Percentiles rank a stretch among this genome's conserved stretches.
These are phyloP conservation scores for Phymorhynchus buccinoides DNA, from an alignment of 1,140 invertebrate species.

Conservation along the genomic window DNA sequence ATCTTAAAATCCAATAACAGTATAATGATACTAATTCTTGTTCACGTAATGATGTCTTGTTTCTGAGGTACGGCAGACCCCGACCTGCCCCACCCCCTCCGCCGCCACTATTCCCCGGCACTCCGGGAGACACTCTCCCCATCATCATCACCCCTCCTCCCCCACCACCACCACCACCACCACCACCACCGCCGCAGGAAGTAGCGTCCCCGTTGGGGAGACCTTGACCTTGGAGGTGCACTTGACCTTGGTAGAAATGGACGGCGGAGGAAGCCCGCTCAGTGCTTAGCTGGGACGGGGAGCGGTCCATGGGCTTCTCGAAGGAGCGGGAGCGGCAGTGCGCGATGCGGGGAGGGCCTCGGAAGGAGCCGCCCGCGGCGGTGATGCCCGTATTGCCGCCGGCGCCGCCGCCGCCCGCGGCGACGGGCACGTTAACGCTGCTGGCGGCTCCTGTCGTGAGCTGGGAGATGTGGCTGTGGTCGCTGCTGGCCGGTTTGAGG, in stretches of 20 bases:
- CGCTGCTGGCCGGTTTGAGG: conserved; percentile 41
- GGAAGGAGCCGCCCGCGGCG: conserved; percentile 37
- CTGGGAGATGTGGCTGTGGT: conserved; percentile 35
- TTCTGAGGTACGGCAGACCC: no score
- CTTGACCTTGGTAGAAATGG: conserved; percentile 2
- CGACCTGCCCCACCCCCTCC: no score
- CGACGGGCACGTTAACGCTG: no score
- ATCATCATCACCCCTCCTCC: no score
- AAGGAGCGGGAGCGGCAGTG: conserved; percentile 38
- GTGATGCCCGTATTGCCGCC: background rate
- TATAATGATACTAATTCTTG: no score
- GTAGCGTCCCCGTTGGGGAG: conserved; percentile 5
- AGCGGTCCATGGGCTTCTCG: conserved; percentile 20
- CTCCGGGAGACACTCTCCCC: no score
- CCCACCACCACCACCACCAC: background rate
- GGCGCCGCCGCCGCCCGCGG: no score
- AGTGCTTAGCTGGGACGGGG: conserved; percentile 7
- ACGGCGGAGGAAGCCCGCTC: background rate
- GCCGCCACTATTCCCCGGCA: no score
- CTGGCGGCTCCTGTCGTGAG: background rate
- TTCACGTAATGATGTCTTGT: no score
- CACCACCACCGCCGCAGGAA: background rate
- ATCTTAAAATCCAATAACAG: no score
- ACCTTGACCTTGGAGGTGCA: background rate
- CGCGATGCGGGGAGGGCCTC: background rate